Base-by-base conservation (phyloP, 2,113 vertebrate genomes). In the Neopipo cinnamomea region DNA sequence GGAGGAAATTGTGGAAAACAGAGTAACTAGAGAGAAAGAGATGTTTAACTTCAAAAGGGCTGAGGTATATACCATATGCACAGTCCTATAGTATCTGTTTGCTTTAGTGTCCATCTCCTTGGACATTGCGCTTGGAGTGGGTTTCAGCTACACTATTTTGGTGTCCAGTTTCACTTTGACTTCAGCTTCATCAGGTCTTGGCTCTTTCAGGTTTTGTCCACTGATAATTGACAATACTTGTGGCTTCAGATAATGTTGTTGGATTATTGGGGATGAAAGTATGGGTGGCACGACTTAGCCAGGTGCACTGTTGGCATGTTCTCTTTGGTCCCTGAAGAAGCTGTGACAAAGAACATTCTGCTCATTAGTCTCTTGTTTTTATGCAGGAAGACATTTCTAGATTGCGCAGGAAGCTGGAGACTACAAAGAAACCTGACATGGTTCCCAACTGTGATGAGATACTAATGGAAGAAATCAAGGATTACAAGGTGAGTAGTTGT, bases 381-480 rank as follows among this genome's bases (percentile, higher is more conserved):
- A 63, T 46, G 23, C 94, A 99, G 99, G 99, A 99, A 96, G 99
- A 99, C 97, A 99, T 99, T 92, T 99, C 99, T 27, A 98, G 99
- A 91, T 97, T 99, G 41, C 98, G 98, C 59, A 98, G 98, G 91
- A 99, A 99, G 97, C 97, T 99, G 33, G 99, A 99, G 93, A 99
- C 99, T 68, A 99, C 99, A 39, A 99, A 99, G 98, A 99, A 99
- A 85, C 99, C 99, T 31, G 99, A 99, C 96, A 98, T 99, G 92
- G 99, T 99, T 79, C 99, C 99, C 93, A 99, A 99, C 30, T 99
- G 99, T 92, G 99, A 99, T 62, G 99, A 99, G 73, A 99, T 99
- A 89, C 82, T 99, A n/a, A 99, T 99, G 96, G 99, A 99, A 94
- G 99, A 99, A 95, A 99, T 99, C 79, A 99, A 99, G 87, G 99